Conservation (phyloP, 2,113 vertebrate species). For the Callocephalon fimbriatum region DNA sequence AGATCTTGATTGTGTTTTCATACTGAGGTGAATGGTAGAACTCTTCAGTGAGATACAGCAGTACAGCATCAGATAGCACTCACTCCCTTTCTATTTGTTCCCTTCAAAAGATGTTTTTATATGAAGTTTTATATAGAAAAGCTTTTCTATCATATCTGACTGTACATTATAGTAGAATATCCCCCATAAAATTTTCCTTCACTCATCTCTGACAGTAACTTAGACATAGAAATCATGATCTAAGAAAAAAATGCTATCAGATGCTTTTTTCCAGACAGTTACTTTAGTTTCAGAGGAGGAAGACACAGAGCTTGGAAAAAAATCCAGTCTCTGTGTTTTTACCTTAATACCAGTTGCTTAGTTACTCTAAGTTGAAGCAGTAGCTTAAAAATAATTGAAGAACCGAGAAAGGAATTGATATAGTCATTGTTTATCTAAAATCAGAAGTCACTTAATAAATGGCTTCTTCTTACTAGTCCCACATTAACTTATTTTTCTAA, state of each 20-base stretch:
- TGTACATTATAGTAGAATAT: neutral
- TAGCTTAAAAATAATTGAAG: neutral
- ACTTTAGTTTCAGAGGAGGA: neutral
- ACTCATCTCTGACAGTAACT: neutral
- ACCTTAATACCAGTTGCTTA: neutral
- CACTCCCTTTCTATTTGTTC: neutral
- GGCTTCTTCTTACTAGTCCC: neutral
- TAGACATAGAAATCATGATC: neutral
- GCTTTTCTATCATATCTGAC: neutral
- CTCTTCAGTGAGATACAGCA: neutral
- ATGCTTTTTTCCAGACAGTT: neutral
- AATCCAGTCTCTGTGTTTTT: neutral
- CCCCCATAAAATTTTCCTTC: neutral
- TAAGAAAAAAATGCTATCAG: neutral
- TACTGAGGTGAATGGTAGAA: neutral
- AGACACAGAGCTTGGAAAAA: neutral
- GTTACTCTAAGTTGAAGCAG: neutral
- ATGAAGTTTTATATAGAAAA: neutral
- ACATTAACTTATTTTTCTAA: slow-evolving; percentile 7
- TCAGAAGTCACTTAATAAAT: neutral
- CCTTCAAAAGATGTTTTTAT: neutral
- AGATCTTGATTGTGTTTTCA: neutral
- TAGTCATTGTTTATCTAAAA: neutral
- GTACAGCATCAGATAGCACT: neutral
- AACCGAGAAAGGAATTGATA: neutral